These are phyloP conservation scores for Epistrophella euchroma DNA, from an alignment of 2,888 invertebrate species.

Conservation along the genomic window DNA sequence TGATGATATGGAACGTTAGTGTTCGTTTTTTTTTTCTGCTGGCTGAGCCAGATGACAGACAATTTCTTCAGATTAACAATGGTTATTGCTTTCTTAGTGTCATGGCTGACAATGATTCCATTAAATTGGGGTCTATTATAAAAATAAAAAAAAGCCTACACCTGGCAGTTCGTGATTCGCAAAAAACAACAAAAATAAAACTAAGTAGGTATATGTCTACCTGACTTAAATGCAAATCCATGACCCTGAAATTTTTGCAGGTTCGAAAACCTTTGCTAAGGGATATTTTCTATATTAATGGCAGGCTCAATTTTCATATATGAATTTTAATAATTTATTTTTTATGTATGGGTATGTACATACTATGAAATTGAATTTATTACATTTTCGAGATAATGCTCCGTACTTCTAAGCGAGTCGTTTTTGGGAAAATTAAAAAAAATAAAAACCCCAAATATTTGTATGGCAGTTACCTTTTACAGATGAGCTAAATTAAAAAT, in stretches of 20 bases:
- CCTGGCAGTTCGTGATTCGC: not conserved
- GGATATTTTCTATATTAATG: not conserved
- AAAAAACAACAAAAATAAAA: not conserved
- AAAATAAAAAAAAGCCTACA: too few species aligned
- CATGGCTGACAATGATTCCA: slow-evolving; percentile 9
- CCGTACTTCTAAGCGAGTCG: too few species aligned
- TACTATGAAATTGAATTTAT: too few species aligned
- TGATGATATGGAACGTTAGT: slow-evolving; percentile 30
- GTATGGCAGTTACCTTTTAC: too few species aligned
- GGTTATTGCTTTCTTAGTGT: slow-evolving; percentile 34
- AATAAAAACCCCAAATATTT: too few species aligned
- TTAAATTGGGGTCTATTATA: not conserved
- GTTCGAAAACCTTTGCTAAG: too few species aligned
- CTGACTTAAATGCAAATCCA: not conserved
- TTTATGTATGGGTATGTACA: too few species aligned
- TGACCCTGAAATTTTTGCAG: not conserved
- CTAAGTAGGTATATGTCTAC: not conserved
- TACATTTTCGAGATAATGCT: too few species aligned
- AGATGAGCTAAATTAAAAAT: too few species aligned
- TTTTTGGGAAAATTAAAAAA: too few species aligned
- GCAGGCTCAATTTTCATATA: too few species aligned
- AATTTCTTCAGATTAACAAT: slow-evolving; percentile 28
- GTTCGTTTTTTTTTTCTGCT: not conserved
- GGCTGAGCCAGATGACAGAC: slow-evolving; percentile 24
- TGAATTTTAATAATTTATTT: too few species aligned